Conservation (phyloP, 2,113 vertebrate species). For the Coreoperca whiteheadi region DNA sequence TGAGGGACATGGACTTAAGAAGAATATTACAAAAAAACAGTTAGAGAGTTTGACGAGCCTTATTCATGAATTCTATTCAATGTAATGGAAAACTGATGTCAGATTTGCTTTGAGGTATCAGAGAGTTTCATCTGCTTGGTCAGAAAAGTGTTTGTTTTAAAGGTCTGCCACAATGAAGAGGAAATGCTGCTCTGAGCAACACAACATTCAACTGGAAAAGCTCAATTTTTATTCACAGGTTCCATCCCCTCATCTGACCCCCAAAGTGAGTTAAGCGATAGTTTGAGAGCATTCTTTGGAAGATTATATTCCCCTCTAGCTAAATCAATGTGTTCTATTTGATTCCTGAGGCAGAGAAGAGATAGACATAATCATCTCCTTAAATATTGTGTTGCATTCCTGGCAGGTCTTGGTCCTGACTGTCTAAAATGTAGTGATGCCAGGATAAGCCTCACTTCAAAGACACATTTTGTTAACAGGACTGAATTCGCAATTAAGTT, state of each 20-base stretch:
- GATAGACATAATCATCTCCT: slow-evolving; percentile 41
- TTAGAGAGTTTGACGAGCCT: background rate
- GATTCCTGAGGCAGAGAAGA: slow-evolving; percentile 41
- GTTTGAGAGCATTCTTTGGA: slow-evolving; percentile 59
- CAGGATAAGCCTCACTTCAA: background rate
- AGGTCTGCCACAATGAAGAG: slow-evolving; percentile 31
- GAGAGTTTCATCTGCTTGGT: slow-evolving; percentile 31
- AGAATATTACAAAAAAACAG: background rate
- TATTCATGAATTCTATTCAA: slow-evolving; percentile 26
- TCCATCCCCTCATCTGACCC: slow-evolving; percentile 57
- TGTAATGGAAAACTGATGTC: slow-evolving; percentile 28
- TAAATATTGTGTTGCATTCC: slow-evolving; percentile 26
- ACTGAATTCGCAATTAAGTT: background rate
- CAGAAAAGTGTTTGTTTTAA: slow-evolving; percentile 51
- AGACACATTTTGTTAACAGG: background rate
- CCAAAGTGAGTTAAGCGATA: slow-evolving; percentile 50
- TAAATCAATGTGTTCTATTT: slow-evolving; percentile 62
- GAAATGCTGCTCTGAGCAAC: slow-evolving; percentile 37
- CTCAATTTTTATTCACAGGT: too few relatives aligned
- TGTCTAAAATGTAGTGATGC: background rate
- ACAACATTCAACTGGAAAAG: slow-evolving; percentile 60
- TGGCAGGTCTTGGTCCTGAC: background rate
- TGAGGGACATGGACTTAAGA: background rate
- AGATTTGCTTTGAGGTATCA: slow-evolving; percentile 25
- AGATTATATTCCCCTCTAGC: slow-evolving; percentile 62